phyloP scores from a whole-genome alignment of 1,140 invertebrate species.

The Bicyclus anynana region DNA sequence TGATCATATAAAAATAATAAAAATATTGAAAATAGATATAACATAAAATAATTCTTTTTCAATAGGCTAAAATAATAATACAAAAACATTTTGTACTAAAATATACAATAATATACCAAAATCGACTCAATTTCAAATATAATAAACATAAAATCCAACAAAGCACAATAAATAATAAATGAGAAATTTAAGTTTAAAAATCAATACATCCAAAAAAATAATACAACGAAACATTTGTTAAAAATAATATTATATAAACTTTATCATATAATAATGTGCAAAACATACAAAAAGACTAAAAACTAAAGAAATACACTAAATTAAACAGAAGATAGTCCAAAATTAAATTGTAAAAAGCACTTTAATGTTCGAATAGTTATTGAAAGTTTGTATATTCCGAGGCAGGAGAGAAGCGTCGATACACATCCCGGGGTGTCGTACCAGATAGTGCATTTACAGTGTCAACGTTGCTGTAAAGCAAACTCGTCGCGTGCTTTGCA shows the following conservation, averaged over 20 bases:
- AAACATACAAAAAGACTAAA: slow-evolving; percentile 18
- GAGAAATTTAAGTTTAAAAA: slow-evolving; percentile 6
- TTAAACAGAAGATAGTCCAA: slow-evolving; percentile 18
- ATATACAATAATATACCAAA: slow-evolving; percentile 22
- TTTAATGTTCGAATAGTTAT: slow-evolving; percentile 42
- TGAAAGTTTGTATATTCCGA: slow-evolving; percentile 29
- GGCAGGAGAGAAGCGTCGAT: slow-evolving; percentile 54
- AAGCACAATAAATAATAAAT: slow-evolving; percentile 16
- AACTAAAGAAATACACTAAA: slow-evolving; percentile 18
- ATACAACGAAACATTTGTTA: neutral
- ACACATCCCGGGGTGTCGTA: slow-evolving; percentile 91
- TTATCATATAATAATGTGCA: slow-evolving; percentile 15
- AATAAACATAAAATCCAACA: slow-evolving; percentile 16
- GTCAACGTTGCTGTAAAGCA: slow-evolving; percentile 79
- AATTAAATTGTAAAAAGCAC: slow-evolving; percentile 35
- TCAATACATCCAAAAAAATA: too few relatives aligned
- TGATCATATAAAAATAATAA: neutral
- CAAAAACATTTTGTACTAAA: slow-evolving; percentile 24
- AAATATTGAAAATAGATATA: neutral
- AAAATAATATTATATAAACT: neutral
- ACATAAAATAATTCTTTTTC: neutral
- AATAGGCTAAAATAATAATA: slow-evolving; percentile 10
- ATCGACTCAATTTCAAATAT: slow-evolving; percentile 11
- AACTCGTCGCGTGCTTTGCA: slow-evolving; percentile 84
- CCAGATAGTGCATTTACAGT: slow-evolving; percentile 99